Conservation (phyloP, 2,888 invertebrate species). For the Leucophenga montana region DNA sequence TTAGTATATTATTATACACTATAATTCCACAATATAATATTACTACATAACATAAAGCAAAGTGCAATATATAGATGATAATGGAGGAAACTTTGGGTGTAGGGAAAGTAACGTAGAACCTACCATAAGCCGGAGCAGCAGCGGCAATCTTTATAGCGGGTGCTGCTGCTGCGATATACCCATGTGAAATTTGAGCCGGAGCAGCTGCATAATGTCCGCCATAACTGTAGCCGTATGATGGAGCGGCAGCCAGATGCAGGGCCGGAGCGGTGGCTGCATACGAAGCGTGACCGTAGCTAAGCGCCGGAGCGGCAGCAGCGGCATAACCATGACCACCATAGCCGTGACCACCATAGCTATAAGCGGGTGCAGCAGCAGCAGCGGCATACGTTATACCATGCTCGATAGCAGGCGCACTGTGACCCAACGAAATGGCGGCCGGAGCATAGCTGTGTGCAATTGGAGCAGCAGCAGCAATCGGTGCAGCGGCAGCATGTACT, state of each 20-base stretch:
- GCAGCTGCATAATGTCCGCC: constrained; percentile 45
- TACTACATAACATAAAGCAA: background rate
- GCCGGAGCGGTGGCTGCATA: constrained; percentile 42
- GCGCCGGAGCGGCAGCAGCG: constrained; percentile 31
- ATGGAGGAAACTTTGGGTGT: background rate
- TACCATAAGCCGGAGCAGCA: constrained; percentile 69
- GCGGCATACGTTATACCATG: constrained; percentile 41
- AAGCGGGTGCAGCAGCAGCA: constrained; percentile 40
- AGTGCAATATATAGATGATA: constrained; percentile 2
- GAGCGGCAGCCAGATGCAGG: constrained; percentile 39
- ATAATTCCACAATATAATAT: no score
- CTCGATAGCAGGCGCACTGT: constrained; percentile 58
- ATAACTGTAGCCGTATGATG: constrained; percentile 38
- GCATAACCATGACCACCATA: constrained; percentile 26
- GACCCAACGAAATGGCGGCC: constrained; percentile 45
- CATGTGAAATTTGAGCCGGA: constrained; percentile 39
- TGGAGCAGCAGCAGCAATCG: constrained; percentile 51
- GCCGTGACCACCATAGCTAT: constrained; percentile 44
- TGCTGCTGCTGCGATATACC: constrained; percentile 52
- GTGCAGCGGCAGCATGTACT: constrained; percentile 56
- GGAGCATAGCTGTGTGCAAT: constrained; percentile 43
- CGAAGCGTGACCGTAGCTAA: constrained; percentile 33
- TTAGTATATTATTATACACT: no score
- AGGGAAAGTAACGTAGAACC: constrained; percentile 41
- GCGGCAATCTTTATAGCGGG: constrained; percentile 60